Conservation (phyloP, 2,888 invertebrate genomes). For the Nebria brevicollis region DNA sequence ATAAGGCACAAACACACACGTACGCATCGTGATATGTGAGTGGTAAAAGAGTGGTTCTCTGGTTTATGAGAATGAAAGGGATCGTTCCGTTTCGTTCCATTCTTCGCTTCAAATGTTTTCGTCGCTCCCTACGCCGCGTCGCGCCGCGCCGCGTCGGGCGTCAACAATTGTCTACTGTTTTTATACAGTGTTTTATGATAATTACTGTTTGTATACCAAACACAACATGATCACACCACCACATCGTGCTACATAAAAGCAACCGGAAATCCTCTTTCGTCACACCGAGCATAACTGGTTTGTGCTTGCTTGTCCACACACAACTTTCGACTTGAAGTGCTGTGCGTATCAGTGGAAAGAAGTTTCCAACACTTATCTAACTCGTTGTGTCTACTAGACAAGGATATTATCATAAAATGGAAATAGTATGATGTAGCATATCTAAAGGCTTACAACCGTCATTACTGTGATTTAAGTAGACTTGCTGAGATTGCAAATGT, state of each 20-base stretch:
- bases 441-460: too few relatives aligned
- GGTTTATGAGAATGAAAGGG: not conserved
- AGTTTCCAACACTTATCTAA: not conserved
- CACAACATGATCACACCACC: not conserved
- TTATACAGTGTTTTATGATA: conserved; percentile 1
- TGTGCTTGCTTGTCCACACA: not conserved
- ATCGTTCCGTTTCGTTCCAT: not conserved
- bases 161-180: conserved; percentile 1
- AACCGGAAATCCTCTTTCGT: not conserved
- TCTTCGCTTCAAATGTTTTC: not conserved
- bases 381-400: not conserved
- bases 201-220: not conserved
- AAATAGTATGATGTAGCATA: too few relatives aligned
- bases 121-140: not conserved
- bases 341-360: not conserved
- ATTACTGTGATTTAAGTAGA: too few relatives aligned
- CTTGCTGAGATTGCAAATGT: too few relatives aligned
- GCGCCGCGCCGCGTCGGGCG: not conserved
- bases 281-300: not conserved
- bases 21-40: conserved; percentile 20
- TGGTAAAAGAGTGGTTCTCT: conserved; percentile 9
- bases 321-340: not conserved
- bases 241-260: not conserved
- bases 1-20: not conserved
- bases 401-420: too few relatives aligned